These are phyloP conservation scores for Cryptotis parvus DNA, from an alignment of 2,113 vertebrate genomes.

Conservation along the genomic window DNA sequence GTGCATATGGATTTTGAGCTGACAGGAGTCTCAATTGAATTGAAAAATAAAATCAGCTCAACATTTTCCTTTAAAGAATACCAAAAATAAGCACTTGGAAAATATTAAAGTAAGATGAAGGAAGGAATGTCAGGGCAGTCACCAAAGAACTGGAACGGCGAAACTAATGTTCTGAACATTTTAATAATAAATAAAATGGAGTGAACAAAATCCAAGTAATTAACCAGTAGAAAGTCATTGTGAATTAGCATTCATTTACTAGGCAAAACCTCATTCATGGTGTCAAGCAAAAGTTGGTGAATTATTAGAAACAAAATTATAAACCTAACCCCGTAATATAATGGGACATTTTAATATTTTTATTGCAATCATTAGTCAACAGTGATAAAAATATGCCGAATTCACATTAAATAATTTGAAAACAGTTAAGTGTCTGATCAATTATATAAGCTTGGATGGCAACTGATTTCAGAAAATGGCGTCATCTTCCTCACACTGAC, in stretches of 20 bases:
- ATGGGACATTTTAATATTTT: neutral
- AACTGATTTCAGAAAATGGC: neutral
- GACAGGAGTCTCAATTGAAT: neutral
- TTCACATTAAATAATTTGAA: neutral
- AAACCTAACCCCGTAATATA: too few species aligned
- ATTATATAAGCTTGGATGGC: neutral
- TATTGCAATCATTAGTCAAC: neutral
- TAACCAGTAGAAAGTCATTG: neutral
- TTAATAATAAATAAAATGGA: slow-evolving; percentile 14
- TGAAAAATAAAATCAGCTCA: slow-evolving; percentile 36
- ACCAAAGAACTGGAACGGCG: neutral
- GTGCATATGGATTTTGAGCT: neutral
- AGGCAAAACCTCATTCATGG: neutral
- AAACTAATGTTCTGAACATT: slow-evolving; percentile 32
- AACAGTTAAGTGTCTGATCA: neutral
- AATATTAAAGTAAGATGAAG: neutral
- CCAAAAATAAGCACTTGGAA: neutral
- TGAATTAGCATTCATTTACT: neutral
- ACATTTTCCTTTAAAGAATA: neutral
- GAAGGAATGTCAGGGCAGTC: neutral
- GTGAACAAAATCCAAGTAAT: slow-evolving; percentile 31
- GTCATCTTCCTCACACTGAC: neutral
- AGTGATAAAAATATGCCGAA: neutral
- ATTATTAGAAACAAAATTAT: slow-evolving; percentile 2
- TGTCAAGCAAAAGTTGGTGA: neutral